Evolutionary conservation across 2,113 vertebrate genomes (phyloP), one percentile per base, ranked within the genome.

Genomic region (Redunca redunca): DNA sequence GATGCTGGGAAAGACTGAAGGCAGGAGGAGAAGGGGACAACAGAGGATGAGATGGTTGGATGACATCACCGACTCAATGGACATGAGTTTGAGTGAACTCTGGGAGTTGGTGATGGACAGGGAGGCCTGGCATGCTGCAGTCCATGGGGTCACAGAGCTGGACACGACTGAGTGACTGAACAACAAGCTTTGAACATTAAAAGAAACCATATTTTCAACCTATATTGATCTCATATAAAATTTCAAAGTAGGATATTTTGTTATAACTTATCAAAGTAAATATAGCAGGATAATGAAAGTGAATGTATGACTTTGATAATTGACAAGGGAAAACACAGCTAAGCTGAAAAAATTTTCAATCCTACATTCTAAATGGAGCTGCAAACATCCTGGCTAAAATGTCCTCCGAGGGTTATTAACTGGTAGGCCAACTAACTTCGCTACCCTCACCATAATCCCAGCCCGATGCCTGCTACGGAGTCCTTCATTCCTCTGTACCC

Each of bases 11-110:
- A 40, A 71, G n/a, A 71, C 12, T 40, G 19, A 71, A 40, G 67
- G 19, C 0, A 0, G n/a, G 67, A 71, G 67, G 67, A 71, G n/a
- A 71, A 12, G 19, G 67, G 19, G 10, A 74, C 0, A 19, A 13
- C 67, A 74, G 11, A 74, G n/a, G 19, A 40, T 74, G 67, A 74
- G 67, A 74, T 40, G 67, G 10, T 74, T 74, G n/a, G 3, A 74
- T 40, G 6, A 19, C n/a, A 71, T 40, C 67, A 71, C 19, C n/a
- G 23, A 23, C 67, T 23, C n/a, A 40, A 40, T 0, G 1, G 10
- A 23, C 67, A 71, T 71, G 67, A 71, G 67, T 71, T 25, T 40
- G 67, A 74, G 21, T 2, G 25, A 40, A 36, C 67, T 74, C n/a
- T 25, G 10, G 19, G 67, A 74, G n/a, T 23, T 40, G n/a, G 36